Evolutionary conservation across 2,113 vertebrate species (phyloP).

Genomic region (human (Homo sapiens)): DNA sequence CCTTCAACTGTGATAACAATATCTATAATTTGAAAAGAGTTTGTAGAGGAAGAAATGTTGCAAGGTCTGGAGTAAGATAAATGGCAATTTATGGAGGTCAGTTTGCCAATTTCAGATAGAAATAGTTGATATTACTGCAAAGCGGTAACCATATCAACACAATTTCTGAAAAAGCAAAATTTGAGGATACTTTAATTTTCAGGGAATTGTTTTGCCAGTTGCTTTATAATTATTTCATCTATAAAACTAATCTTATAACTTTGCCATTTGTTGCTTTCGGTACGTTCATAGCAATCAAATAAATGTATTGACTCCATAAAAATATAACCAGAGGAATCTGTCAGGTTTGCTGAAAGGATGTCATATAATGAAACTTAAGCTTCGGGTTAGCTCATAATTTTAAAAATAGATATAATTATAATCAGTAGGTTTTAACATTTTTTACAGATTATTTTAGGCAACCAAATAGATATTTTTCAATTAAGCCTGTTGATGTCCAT

Average conservation of each 20-base stretch:
- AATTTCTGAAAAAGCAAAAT: slow-evolving; percentile 48
- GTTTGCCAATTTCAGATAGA: slow-evolving; percentile 78
- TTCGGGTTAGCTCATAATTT: background rate
- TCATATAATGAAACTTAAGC: background rate
- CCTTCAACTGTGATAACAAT: slow-evolving; percentile 83
- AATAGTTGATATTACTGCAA: slow-evolving; percentile 67
- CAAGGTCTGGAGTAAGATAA: slow-evolving; percentile 69
- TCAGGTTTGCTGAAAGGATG: background rate
- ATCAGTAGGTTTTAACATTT: background rate
- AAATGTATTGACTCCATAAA: background rate
- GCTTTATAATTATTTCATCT: slow-evolving; percentile 33
- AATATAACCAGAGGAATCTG: background rate
- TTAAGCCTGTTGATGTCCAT: background rate
- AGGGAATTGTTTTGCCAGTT: slow-evolving; percentile 51
- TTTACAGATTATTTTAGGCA: background rate
- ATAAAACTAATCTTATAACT: slow-evolving; percentile 30
- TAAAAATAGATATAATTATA: background rate
- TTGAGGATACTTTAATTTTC: slow-evolving; percentile 62
- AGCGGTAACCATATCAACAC: slow-evolving; percentile 46
- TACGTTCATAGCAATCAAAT: background rate
- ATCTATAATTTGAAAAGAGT: slow-evolving; percentile 81
- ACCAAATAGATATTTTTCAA: background rate
- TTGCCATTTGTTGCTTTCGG: slow-evolving; percentile 28
- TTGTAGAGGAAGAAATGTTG: slow-evolving; percentile 73
- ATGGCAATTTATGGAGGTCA: slow-evolving; percentile 75